Evolutionary conservation across 2,888 invertebrate genomes (phyloP).

Genomic region (Adela reaumurella): DNA sequence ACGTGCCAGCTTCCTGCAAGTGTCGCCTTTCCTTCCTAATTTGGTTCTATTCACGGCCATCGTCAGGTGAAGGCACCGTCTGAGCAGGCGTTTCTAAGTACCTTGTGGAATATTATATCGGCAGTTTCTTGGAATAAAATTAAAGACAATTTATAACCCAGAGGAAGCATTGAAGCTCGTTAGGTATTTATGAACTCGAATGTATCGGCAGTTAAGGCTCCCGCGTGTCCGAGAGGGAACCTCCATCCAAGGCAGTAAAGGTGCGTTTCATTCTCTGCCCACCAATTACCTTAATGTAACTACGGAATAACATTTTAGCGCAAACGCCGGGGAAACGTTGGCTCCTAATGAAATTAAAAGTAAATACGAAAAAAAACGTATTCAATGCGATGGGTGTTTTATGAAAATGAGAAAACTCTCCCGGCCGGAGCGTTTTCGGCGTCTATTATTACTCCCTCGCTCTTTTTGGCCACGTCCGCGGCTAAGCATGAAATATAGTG

Average conservation of each 20-base stretch:
- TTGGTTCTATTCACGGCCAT: too few species aligned
- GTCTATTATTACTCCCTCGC: slow-evolving; percentile 1
- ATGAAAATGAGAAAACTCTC: slow-evolving; percentile 29
- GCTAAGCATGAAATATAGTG: slow-evolving; percentile 45
- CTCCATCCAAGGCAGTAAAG: slow-evolving; percentile 28
- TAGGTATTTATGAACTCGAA: too few species aligned
- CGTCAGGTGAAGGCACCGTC: too few species aligned
- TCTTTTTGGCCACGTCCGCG: slow-evolving; percentile 18
- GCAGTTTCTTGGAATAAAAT: too few species aligned
- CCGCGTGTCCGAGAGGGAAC: too few species aligned
- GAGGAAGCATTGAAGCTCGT: too few species aligned
- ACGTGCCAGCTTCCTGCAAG: too few species aligned
- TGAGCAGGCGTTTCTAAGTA: too few species aligned
- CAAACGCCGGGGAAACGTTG: slow-evolving; percentile 32
- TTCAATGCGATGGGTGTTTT: slow-evolving; percentile 22
- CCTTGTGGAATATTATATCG: too few species aligned
- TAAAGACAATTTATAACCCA: too few species aligned
- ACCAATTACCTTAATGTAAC: slow-evolving; percentile 52
- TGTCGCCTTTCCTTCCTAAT: too few species aligned
- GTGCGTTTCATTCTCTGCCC: slow-evolving; percentile 29
- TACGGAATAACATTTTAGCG: slow-evolving; percentile 41
- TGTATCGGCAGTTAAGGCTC: too few species aligned
- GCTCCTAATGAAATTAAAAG: slow-evolving; percentile 41
- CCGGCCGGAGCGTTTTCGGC: slow-evolving; percentile 5
- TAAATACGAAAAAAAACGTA: slow-evolving; percentile 22